Percentiles rank a stretch among this genome's conserved stretches.
Evolutionary conservation across 2,888 invertebrate species (phyloP).

Genomic region (Callosobruchus maculatus): DNA sequence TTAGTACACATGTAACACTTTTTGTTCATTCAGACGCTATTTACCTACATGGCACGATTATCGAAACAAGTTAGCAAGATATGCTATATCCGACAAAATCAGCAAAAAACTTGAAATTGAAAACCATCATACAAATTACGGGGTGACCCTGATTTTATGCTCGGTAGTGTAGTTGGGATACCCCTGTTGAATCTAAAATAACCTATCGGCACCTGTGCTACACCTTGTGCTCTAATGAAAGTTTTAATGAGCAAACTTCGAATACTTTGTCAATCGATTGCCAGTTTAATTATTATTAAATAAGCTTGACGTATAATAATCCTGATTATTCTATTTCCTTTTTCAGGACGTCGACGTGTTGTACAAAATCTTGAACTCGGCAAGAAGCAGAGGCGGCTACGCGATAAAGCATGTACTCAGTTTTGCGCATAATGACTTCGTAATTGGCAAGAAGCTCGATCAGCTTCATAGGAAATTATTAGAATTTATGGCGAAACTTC

Average conservation of each 20-base stretch:
- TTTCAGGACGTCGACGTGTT: neutral
- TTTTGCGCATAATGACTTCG: slow-evolving; percentile 14
- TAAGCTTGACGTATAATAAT: neutral
- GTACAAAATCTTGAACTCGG: neutral
- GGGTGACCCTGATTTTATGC: too few species aligned
- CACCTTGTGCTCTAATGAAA: too few species aligned
- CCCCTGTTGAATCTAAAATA: too few species aligned
- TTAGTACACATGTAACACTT: too few species aligned
- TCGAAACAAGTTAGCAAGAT: too few species aligned
- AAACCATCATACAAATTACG: too few species aligned
- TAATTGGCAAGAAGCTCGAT: slow-evolving; percentile 8
- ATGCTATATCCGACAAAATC: too few species aligned
- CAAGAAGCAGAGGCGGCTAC: neutral
- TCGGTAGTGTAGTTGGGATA: too few species aligned
- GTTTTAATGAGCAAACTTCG: neutral
- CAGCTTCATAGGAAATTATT: slow-evolving; percentile 6
- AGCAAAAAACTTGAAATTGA: too few species aligned
- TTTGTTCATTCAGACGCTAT: too few species aligned
- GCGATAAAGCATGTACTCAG: neutral
- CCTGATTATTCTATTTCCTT: neutral
- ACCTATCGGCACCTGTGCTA: too few species aligned
- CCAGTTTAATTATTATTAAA: neutral
- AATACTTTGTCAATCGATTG: neutral
- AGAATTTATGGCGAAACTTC: neutral
- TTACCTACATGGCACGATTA: too few species aligned